Evolutionary conservation across 1,140 invertebrate genomes (phyloP).

Genomic region (Drosophila bocki): DNA sequence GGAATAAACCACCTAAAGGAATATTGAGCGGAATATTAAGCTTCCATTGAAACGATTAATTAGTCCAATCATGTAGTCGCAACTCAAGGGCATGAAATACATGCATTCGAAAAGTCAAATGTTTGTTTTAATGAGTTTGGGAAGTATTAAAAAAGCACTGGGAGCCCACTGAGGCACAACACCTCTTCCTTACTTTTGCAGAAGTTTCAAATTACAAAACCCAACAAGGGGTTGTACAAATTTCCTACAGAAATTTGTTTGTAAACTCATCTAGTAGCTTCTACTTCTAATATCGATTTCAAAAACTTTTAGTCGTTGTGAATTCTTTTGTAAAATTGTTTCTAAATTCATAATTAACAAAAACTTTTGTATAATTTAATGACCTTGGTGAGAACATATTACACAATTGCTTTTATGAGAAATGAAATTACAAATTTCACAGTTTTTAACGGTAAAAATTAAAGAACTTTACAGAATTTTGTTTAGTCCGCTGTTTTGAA

Average conservation of each 20-base stretch:
- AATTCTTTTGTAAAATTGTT: neutral
- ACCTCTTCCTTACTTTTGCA: neutral
- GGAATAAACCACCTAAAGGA: constrained; percentile 8
- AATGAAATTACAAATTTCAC: neutral
- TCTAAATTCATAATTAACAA: neutral
- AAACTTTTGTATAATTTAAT: neutral
- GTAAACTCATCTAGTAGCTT: neutral
- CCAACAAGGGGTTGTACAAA: neutral
- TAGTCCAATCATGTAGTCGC: constrained; percentile 60
- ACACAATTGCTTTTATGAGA: too few relatives aligned
- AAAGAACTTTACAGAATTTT: neutral
- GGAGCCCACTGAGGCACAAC: neutral
- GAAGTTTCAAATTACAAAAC: neutral
- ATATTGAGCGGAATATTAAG: neutral
- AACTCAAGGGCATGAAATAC: constrained; percentile 81
- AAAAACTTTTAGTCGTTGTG: neutral
- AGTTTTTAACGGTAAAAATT: neutral
- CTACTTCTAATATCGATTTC: neutral
- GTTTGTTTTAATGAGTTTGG: constrained; percentile 4
- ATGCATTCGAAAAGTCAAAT: constrained; percentile 66
- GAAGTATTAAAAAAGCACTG: neutral
- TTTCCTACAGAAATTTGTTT: neutral
- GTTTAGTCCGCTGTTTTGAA: too few relatives aligned
- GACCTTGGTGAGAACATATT: neutral
- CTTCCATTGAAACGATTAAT: constrained; percentile 33